phyloP scores from a whole-genome alignment of 2,797 vertebrate genomes.

The Syndactyla subalaris region DNA sequence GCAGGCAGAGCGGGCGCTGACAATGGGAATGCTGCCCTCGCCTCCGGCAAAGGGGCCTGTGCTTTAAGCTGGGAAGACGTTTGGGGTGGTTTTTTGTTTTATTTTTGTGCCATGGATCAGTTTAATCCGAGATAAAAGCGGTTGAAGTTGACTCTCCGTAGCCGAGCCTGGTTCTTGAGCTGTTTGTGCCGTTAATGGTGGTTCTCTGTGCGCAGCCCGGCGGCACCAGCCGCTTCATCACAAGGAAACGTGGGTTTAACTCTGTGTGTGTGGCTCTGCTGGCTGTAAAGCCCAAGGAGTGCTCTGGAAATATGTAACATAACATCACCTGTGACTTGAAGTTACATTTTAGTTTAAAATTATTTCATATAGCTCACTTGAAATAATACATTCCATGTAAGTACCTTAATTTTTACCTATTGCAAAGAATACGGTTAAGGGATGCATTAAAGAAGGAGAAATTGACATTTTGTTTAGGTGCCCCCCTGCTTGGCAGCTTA shows the following conservation, averaged over 20 bases:
- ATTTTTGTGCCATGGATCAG: fast-evolving
- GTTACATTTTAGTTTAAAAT: not conserved
- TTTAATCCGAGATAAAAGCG: not conserved
- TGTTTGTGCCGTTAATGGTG: not conserved
- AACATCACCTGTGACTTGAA: not conserved
- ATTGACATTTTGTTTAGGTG: not conserved
- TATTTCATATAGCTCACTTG: not conserved
- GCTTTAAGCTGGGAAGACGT: fast-evolving
- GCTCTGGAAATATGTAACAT: not conserved
- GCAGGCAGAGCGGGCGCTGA: not conserved
- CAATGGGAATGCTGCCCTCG: too few relatives aligned
- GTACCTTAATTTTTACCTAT: not conserved
- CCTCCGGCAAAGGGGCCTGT: not conserved
- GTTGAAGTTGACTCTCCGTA: not conserved
- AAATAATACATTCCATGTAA: not conserved
- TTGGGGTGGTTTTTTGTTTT: not conserved
- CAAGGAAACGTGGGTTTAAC: not conserved
- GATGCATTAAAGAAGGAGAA: not conserved
- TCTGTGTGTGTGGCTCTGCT: fast-evolving
- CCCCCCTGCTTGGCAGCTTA: not conserved
- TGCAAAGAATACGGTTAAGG: not conserved
- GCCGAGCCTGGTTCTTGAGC: not conserved
- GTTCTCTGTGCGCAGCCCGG: not conserved
- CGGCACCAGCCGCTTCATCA: not conserved
- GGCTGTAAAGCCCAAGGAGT: not conserved